phyloP scores from a whole-genome alignment of 2,797 vertebrate species.

The Enteromius unitaeniatus region DNA sequence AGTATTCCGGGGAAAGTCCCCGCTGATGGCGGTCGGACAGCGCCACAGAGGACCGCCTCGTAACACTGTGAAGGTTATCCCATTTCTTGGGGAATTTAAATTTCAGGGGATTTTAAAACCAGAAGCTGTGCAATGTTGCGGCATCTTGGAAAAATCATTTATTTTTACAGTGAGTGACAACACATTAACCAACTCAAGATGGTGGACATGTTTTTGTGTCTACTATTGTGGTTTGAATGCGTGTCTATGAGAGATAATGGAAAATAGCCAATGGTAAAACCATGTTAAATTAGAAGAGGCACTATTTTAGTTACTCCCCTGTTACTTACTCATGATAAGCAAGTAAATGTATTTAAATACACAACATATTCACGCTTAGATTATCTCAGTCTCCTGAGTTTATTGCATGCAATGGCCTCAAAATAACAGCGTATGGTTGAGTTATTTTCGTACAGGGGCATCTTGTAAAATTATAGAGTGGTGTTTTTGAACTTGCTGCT shows the following conservation, averaged over 20 bases:
- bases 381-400: constrained; percentile 2
- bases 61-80: background rate
- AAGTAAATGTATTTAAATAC: constrained; percentile 22
- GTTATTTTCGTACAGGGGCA: constrained; percentile 36
- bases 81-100: background rate
- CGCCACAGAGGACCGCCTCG: no score
- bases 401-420: constrained; percentile 38
- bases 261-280: background rate
- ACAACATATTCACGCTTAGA: constrained; percentile 15
- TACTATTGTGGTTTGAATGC: background rate
- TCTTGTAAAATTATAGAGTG: constrained; percentile 42
- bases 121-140: background rate
- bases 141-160: background rate
- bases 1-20: no score
- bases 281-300: background rate
- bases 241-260: background rate
- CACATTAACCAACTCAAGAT: background rate
- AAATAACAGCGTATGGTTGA: constrained; percentile 36
- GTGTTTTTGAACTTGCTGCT: constrained; percentile 11
- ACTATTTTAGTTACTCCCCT: background rate
- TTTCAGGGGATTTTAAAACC: background rate
- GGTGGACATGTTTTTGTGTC: background rate
- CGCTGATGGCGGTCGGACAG: no score
- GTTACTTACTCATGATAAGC: constrained; percentile 3
- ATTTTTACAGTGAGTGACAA: background rate